These are phyloP conservation scores for Emydocephalus ijimae DNA, from an alignment of 2,113 vertebrate genomes.

Conservation along the genomic window DNA sequence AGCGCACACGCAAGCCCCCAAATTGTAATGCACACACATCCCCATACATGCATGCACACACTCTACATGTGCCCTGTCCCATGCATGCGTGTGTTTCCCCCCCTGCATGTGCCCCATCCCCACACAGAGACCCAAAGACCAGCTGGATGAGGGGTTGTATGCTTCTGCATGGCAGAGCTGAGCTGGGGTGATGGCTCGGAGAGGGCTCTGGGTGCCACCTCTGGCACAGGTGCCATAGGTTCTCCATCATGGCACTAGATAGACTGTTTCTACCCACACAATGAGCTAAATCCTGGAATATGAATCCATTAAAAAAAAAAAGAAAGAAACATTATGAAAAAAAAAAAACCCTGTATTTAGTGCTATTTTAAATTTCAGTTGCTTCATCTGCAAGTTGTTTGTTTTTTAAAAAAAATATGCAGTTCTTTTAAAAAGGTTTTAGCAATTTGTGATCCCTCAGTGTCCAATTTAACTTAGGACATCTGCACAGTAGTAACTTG, in stretches of 20 bases:
- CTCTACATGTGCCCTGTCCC: no score
- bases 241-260: no score
- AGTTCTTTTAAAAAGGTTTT: neutral
- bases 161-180: no score
- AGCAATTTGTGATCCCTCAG: neutral
- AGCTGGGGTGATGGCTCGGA: no score
- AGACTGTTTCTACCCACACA: neutral
- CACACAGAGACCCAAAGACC: no score
- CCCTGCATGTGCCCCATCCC: no score
- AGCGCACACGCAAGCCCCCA: no score
- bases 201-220: no score
- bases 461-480: neutral
- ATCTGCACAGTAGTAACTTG: neutral
- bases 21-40: no score
- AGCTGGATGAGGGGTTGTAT: accelerated
- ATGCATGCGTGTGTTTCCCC: no score
- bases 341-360: neutral
- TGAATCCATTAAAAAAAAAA: neutral
- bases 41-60: no score
- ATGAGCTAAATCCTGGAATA: neutral
- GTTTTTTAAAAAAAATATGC: neutral
- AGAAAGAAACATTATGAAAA: neutral
- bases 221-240: no score
- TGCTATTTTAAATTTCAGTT: neutral
- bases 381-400: neutral